Percentiles rank a stretch among this genome's conserved stretches.
phyloP scores from a whole-genome alignment of 2,797 vertebrate species.

The Channa striata region DNA sequence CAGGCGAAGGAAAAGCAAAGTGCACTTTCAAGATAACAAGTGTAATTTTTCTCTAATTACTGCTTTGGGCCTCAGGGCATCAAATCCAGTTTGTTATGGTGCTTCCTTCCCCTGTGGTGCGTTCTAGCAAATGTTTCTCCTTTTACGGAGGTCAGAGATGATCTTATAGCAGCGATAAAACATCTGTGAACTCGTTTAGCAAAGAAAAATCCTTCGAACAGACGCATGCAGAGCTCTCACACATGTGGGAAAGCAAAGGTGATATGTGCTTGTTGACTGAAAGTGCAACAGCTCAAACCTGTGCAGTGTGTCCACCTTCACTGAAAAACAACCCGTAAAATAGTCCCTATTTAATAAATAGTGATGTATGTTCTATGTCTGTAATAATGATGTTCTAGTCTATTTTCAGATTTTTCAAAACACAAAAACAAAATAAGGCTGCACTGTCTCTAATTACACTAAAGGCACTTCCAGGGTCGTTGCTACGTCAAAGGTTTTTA shows the following conservation, averaged over 20 bases:
- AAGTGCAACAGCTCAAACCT: background rate
- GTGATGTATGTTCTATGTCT: too few species aligned
- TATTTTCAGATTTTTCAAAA: too few species aligned
- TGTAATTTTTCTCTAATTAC: slow-evolving; percentile 24
- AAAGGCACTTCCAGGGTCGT: too few species aligned
- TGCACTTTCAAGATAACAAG: slow-evolving; percentile 29
- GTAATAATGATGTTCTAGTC: too few species aligned
- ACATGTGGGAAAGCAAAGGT: too few species aligned
- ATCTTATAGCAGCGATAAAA: background rate
- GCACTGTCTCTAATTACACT: too few species aligned
- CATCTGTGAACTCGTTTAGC: background rate
- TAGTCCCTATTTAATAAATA: too few species aligned
- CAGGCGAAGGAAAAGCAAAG: slow-evolving; percentile 10
- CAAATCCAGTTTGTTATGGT: slow-evolving; percentile 17
- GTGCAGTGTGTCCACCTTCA: too few species aligned
- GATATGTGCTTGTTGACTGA: background rate
- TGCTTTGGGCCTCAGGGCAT: slow-evolving; percentile 21
- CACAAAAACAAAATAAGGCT: too few species aligned
- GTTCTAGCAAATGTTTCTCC: slow-evolving; percentile 28
- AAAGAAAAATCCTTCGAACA: background rate
- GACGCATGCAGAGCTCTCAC: background rate
- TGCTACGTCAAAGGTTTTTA: too few species aligned
- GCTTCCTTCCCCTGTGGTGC: slow-evolving; percentile 26
- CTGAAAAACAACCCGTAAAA: too few species aligned
- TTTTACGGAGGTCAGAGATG: slow-evolving; percentile 31